Conservation (phyloP, 30 jellyfish, hydroid and myxozoan genomes). For the Nemopilema nomurai region DNA sequence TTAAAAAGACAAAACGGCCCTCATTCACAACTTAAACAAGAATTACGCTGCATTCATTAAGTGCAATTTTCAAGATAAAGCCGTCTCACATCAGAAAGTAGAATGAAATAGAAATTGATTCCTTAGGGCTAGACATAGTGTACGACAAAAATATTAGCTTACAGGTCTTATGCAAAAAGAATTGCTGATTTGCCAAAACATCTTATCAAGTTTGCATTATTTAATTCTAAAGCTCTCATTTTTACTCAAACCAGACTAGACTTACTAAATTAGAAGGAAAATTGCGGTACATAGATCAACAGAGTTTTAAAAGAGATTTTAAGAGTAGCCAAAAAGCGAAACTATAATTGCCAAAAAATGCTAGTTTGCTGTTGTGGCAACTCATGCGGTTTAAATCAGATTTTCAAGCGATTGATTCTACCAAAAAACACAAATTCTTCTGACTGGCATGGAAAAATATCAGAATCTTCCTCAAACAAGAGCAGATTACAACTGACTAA, state of each 20-base stretch:
- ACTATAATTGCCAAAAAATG: neutral
- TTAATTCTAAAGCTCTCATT: neutral
- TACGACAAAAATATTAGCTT: no score
- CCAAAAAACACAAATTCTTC: neutral
- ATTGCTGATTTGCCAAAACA: no score
- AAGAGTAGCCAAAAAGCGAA: neutral
- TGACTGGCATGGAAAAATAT: neutral
- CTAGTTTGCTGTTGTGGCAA: neutral
- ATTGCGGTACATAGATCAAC: neutral
- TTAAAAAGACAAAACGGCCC: neutral
- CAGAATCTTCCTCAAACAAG: neutral
- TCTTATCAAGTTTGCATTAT: neutral
- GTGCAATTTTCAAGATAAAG: no score
- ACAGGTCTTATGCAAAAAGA: no score
- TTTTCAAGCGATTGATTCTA: neutral
- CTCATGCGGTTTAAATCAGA: neutral
- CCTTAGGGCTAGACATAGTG: no score
- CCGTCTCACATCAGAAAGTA: no score
- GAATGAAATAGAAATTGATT: no score
- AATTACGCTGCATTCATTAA: no score
- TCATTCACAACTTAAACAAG: no score
- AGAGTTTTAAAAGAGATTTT: no score
- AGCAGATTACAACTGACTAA: neutral
- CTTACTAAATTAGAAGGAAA: neutral
- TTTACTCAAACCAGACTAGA: neutral